Base-by-base conservation (phyloP, 37 sponge, comb jelly and placozoan genomes). In the Bolinopsis microptera region DNA sequence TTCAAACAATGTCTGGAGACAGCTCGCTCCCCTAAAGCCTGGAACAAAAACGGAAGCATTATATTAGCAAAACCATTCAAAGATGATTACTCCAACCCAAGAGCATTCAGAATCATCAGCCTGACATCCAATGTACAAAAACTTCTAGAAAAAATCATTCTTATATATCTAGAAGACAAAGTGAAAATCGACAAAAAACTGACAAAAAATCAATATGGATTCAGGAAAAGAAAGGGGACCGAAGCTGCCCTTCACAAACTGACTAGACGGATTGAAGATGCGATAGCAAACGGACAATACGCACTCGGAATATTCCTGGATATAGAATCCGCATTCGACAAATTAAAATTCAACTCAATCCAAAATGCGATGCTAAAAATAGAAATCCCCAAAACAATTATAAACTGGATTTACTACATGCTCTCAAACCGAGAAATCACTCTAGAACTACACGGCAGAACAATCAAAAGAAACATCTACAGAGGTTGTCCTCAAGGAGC, bases 141-240 rank as follows among this genome's bases (percentile, higher is more conserved):
- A 72, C 74, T 72, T 30, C 26, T 8, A 28, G 74, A 72, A n/a
- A 72, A 28, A 72, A 30, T 72, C 26, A 72, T 72, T 23, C 26
- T 72, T 3, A 30, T 24, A 28, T 72, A 72, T n/a, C 74, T 72
- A n/a, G 13, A 72, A 72, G 31, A 24, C 2, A 28, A 72, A 30
- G 30, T 72, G 3, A 72, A 72, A 72, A 72, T 72, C 18, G 30
- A 24, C 3, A 28, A 24, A 30, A 72, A 72, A 72, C 74, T 72
- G 2, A 72, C 74, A 28, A 72, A 72, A 72, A 72, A 72, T n/a
- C 74, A 72, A 72, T 28, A 72, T 28, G 74, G 74, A 3, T 72
- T 72, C 74, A 72, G 31, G 18, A 72, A 72, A 72, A 28, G 74
- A 28, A 72, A 72, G 18, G 26, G 30, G 18, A 72, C 74, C 30